Conservation (phyloP, 1,140 invertebrate genomes). For the Hyposmocoma kahamanoa region DNA sequence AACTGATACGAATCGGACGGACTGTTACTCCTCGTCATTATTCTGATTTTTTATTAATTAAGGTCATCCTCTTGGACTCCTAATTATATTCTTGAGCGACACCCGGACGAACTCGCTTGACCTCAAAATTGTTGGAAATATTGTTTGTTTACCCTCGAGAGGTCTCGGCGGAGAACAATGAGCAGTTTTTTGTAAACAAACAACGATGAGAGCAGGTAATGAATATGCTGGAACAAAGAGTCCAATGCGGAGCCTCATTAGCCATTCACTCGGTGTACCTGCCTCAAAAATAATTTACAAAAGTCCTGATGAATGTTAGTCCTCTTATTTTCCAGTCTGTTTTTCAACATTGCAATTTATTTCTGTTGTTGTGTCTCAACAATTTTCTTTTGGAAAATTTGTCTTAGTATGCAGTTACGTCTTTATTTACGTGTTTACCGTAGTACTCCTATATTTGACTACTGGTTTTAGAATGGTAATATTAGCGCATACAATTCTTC, state of each 20-base stretch:
- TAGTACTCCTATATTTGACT: background rate
- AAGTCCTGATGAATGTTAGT: constrained; percentile 42
- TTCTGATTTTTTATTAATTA: constrained; percentile 29
- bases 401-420: background rate
- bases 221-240: constrained; percentile 62
- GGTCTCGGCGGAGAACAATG: constrained; percentile 39
- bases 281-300: constrained; percentile 54
- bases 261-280: constrained; percentile 52
- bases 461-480: background rate
- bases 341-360: constrained; percentile 18
- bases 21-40: background rate
- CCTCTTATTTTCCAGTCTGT: constrained; percentile 10
- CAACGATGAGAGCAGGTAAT: constrained; percentile 54
- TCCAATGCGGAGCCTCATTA: constrained; percentile 56
- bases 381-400: background rate
- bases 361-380: background rate
- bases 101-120: constrained; percentile 45
- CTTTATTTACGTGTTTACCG: background rate
- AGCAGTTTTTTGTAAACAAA: constrained; percentile 57
- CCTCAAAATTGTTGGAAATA: constrained; percentile 59
- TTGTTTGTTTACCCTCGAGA: constrained; percentile 54
- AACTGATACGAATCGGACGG: too few relatives aligned
- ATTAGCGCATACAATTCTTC: too few relatives aligned
- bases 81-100: constrained; percentile 28
- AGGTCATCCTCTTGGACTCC: constrained; percentile 22